Conservation (phyloP, 1,140 invertebrate species). For the Pomacea maculata region DNA sequence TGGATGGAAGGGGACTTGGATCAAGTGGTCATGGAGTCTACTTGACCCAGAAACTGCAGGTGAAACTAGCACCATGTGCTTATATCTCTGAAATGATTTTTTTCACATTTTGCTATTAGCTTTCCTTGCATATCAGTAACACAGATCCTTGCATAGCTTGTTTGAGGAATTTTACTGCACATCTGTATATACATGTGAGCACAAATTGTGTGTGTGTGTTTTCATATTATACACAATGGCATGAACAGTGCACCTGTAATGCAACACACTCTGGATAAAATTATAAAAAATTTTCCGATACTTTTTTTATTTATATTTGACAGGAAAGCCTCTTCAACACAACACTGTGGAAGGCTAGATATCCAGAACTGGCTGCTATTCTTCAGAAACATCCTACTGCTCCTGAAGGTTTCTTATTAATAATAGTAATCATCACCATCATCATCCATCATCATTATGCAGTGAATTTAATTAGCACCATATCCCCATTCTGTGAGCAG, state of each 20-base stretch:
- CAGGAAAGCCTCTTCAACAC: constrained; percentile 39
- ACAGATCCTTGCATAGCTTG: neutral
- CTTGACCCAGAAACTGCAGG: neutral
- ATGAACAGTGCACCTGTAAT: too few relatives aligned
- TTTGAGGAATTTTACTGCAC: neutral
- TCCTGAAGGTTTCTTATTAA: constrained; percentile 29
- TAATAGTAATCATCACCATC: too few relatives aligned
- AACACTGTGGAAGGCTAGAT: constrained; percentile 35
- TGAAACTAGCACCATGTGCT: neutral
- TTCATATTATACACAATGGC: too few relatives aligned
- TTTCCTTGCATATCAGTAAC: neutral
- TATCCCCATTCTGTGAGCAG: neutral
- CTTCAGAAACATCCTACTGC: constrained; percentile 16
- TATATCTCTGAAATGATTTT: neutral
- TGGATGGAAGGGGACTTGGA: constrained; percentile 40
- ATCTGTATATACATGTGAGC: too few relatives aligned
- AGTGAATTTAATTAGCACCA: too few relatives aligned
- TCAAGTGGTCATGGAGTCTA: neutral
- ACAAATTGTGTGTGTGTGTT: too few relatives aligned
- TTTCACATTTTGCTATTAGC: neutral
- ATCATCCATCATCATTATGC: too few relatives aligned
- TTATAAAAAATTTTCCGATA: too few relatives aligned
- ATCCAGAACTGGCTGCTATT: constrained; percentile 38
- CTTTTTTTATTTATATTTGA: neutral
- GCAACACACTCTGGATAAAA: too few relatives aligned